Evolutionary conservation across 2,888 invertebrate genomes (phyloP).

Genomic region (Lissonota sp.): DNA sequence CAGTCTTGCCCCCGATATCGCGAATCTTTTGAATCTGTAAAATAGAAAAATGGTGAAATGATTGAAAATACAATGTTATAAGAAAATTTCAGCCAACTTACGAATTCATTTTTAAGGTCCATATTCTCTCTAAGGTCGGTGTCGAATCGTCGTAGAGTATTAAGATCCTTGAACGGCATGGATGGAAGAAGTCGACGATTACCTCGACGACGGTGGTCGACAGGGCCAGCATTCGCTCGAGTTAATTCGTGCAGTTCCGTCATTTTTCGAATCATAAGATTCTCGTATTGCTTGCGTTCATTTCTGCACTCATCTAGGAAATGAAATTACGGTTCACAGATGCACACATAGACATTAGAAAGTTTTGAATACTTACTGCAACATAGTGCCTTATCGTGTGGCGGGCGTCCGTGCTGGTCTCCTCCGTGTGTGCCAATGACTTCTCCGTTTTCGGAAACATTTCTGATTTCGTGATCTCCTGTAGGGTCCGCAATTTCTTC

Average conservation of each 20-base stretch:
- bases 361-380: background rate
- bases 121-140: background rate
- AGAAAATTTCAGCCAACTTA: too few relatives aligned
- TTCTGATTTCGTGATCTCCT: too few relatives aligned
- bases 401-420: background rate
- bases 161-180: background rate
- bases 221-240: too few relatives aligned
- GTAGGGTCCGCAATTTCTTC: too few relatives aligned
- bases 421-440: background rate
- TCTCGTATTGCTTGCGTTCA: background rate
- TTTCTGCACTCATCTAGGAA: background rate
- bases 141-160: background rate
- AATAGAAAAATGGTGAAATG: too few relatives aligned
- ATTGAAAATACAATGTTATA: too few relatives aligned
- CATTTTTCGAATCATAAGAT: background rate
- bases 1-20: constrained; percentile 1
- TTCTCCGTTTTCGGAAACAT: background rate
- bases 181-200: background rate
- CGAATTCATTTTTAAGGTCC: background rate
- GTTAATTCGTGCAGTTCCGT: background rate
- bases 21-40: constrained; percentile 14
- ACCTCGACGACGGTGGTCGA: too few relatives aligned
- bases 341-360: background rate
- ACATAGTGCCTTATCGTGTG: background rate
- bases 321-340: background rate